Conservation (phyloP, 2,888 invertebrate genomes). For the Drosophila falleni region DNA sequence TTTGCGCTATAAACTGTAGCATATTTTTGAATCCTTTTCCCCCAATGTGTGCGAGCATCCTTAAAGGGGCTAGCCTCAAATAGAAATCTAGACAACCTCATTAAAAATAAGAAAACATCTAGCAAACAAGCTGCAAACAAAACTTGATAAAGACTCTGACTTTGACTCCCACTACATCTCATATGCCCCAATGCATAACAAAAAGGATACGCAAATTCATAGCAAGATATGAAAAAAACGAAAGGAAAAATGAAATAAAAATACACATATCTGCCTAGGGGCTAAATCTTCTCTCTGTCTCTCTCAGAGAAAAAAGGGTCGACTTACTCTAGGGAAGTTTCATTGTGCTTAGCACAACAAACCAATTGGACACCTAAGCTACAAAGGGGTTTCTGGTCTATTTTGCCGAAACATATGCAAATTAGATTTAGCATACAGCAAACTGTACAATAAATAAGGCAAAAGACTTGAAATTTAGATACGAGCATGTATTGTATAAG, state of each 20-base stretch:
- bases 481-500: conserved; percentile 33
- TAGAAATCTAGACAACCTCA: conserved; percentile 67
- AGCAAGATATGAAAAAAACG: conserved; percentile 11
- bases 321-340: conserved; percentile 42
- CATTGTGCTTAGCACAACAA: conserved; percentile 65
- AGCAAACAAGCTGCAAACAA: conserved; percentile 53
- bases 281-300: conserved; percentile 10
- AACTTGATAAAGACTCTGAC: conserved; percentile 56
- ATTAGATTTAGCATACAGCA: conserved; percentile 63
- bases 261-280: conserved; percentile 46
- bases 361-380: conserved; percentile 62
- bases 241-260: conserved; percentile 3
- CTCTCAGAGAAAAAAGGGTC: conserved; percentile 55
- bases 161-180: conserved; percentile 11
- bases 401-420: conserved; percentile 56
- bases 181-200: conserved; percentile 10
- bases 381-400: conserved; percentile 31
- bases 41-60: conserved; percentile 6
- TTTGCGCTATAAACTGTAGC: conserved; percentile 64
- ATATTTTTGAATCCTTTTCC: conserved; percentile 50
- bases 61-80: conserved; percentile 29
- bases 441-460: conserved; percentile 45
- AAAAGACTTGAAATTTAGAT: conserved; percentile 20
- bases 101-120: conserved; percentile 59
- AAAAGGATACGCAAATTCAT: conserved; percentile 48